Percentiles rank a stretch among this genome's conserved stretches.
Evolutionary conservation across 2,797 vertebrate genomes (phyloP).

Genomic region (Spatula versicolor): DNA sequence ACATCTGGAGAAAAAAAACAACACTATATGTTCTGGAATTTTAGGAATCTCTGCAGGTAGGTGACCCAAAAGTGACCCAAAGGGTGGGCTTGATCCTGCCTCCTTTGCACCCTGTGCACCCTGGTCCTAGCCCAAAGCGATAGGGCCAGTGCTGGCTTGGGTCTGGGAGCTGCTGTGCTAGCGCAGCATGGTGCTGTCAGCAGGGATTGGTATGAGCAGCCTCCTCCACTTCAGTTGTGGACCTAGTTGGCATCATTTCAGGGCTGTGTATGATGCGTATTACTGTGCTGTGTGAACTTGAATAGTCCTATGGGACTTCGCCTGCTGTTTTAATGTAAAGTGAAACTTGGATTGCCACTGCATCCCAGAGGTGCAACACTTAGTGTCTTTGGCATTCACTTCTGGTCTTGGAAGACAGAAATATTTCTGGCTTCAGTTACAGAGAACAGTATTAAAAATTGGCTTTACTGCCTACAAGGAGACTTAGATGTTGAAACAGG

Average conservation of each 20-base stretch:
- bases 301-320: background rate
- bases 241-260: background rate
- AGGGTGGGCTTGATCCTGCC: background rate
- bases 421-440: background rate
- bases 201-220: fast-evolving
- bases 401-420: slow-evolving; percentile 14
- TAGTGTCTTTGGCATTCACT: slow-evolving; percentile 4
- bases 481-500: background rate
- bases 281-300: background rate
- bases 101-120: background rate
- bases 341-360: background rate
- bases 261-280: background rate
- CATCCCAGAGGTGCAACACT: background rate
- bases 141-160: fast-evolving
- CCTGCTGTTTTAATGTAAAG: slow-evolving; percentile 15
- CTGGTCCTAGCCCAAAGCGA: background rate
- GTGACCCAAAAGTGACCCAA: background rate
- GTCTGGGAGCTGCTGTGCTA: background rate
- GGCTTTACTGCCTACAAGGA: background rate
- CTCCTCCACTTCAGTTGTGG: fast-evolving
- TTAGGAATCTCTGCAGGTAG: slow-evolving; percentile 5
- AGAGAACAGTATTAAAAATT: slow-evolving; percentile 8
- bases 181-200: fast-evolving
- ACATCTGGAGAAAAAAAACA: background rate
- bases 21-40: background rate